These are phyloP conservation scores for Cephus runcator DNA, from an alignment of 2,888 invertebrate species.

Conservation along the genomic window DNA sequence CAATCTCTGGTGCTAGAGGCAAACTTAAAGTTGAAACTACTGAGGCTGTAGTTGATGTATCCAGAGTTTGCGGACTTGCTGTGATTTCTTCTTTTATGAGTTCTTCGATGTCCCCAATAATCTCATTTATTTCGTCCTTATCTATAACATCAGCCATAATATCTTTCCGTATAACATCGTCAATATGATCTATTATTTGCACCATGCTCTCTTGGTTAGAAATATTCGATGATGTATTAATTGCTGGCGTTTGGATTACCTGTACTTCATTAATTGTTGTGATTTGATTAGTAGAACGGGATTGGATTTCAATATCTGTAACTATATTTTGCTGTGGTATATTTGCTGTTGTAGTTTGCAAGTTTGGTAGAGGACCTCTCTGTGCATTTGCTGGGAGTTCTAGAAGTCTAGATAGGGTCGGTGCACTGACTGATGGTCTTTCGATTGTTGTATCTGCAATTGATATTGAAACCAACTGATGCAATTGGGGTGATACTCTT, in stretches of 20 bases:
- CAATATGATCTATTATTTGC: constrained; percentile 58
- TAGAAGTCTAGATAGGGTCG: constrained; percentile 79
- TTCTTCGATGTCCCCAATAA: constrained; percentile 61
- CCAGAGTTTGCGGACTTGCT: constrained; percentile 46
- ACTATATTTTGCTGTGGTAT: constrained; percentile 33
- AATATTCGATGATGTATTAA: constrained; percentile 37
- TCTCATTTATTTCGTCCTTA: constrained; percentile 62
- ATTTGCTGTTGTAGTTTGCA: constrained; percentile 32
- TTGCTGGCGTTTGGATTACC: constrained; percentile 14
- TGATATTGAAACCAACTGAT: constrained; percentile 67
- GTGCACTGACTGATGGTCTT: constrained; percentile 76
- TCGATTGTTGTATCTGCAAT: constrained; percentile 64
- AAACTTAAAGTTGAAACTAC: constrained; percentile 36
- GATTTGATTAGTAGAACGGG: constrained; percentile 20
- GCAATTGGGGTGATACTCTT: constrained; percentile 66
- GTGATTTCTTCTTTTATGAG: constrained; percentile 61
- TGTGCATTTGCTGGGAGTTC: constrained; percentile 66
- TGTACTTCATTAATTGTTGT: constrained; percentile 16
- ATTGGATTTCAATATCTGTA: constrained; percentile 22
- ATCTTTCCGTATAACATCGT: constrained; percentile 58
- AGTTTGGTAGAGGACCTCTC: constrained; percentile 43
- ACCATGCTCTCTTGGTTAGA: constrained; percentile 52
- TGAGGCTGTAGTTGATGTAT: constrained; percentile 28
- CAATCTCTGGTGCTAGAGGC: constrained; percentile 33
- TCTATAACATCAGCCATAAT: constrained; percentile 58